Percentiles rank a stretch among this genome's conserved stretches.
Conservation (phyloP, 2,113 vertebrate genomes). For the Amblyornis subalaris region DNA sequence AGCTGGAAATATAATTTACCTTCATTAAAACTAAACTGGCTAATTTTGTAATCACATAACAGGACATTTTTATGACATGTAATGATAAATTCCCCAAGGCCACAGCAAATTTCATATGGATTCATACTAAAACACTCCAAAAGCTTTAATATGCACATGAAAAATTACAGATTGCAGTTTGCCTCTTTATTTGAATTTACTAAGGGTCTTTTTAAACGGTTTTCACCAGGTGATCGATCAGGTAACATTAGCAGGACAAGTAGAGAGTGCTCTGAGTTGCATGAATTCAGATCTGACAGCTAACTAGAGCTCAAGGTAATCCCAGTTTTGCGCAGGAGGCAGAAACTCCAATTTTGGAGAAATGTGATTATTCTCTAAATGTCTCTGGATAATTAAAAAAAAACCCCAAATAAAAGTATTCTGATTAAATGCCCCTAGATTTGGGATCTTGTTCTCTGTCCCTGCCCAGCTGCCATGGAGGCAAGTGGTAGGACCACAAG, state of each 20-base stretch:
- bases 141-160: neutral
- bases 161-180: neutral
- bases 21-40: neutral
- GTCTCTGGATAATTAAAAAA: neutral
- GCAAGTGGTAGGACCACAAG: neutral
- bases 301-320: neutral
- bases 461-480: fast-evolving
- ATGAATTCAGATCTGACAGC: neutral
- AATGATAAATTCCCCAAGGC: neutral
- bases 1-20: neutral
- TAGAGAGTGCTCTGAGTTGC: neutral
- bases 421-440: neutral
- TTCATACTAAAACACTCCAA: neutral
- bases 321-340: neutral
- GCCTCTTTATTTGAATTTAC: neutral
- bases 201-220: neutral
- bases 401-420: neutral
- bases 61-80: neutral
- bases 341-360: neutral
- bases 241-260: neutral
- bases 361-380: neutral
- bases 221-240: neutral
- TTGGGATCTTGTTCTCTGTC: neutral
- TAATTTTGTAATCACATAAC: neutral
- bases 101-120: neutral